Evolutionary conservation across 1,140 invertebrate genomes (phyloP).

Genomic region (Papilio dardanus): DNA sequence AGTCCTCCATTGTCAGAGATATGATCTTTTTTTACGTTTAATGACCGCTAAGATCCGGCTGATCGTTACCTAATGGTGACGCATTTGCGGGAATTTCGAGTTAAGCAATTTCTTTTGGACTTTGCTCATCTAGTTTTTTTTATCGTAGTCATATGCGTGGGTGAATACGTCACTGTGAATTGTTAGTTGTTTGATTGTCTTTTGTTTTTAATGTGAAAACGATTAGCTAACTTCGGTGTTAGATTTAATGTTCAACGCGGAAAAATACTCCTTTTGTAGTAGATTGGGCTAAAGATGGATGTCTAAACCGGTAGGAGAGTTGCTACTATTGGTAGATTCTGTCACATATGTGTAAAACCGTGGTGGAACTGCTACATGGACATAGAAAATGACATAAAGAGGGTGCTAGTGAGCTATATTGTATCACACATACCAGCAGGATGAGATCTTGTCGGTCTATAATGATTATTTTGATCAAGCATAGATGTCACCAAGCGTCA

Average conservation of each 20-base stretch:
- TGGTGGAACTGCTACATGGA: no score
- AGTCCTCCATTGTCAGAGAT: conserved; percentile 75
- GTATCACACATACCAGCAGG: no score
- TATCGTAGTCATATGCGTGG: background rate
- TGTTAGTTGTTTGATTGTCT: conserved; percentile 12
- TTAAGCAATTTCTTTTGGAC: conserved; percentile 56
- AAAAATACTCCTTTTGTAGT: background rate
- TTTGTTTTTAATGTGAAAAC: conserved; percentile 30
- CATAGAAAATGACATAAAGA: no score
- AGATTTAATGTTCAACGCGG: background rate
- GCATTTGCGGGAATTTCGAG: conserved; percentile 64
- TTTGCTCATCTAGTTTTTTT: conserved; percentile 11
- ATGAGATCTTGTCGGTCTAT: no score
- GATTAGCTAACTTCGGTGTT: background rate
- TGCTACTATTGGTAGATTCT: background rate
- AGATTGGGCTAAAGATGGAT: background rate
- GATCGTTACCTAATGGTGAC: conserved; percentile 73
- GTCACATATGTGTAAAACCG: no score
- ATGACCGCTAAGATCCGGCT: conserved; percentile 72
- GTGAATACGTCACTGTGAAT: conserved; percentile 10
- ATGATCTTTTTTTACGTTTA: conserved; percentile 74
- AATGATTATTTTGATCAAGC: no score
- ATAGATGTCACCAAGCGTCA: no score
- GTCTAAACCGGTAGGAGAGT: no score
- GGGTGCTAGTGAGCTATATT: no score